Base-by-base conservation (phyloP, 2,888 invertebrate genomes). In the Drosophila limbata region DNA sequence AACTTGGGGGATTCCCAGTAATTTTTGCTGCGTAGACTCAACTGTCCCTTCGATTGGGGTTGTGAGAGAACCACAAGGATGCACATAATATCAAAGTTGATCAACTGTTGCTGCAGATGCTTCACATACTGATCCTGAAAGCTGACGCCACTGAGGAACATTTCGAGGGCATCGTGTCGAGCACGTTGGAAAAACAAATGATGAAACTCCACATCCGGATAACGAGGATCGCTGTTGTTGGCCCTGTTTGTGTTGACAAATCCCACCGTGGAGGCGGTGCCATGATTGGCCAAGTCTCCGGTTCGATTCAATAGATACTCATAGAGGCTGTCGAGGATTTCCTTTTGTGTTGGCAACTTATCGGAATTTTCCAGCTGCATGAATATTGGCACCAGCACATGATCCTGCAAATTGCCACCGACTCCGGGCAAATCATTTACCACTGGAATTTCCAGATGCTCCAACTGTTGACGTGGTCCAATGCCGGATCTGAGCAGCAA, bases 371-470 rank as follows among this genome's bases (percentile, higher is more conserved):
- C 94, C 75, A 94, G 91, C 21, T 89, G 77, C 13, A 91, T 44
- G 19, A 90, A 82, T 0, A 92, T 4, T 3, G 90, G 87, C 2
- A 95, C 93, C 0, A 95, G 94, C 21, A 96, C 94, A 90, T 97
- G 97, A 88, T 97, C 97, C 91, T 97, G 96, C 1, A 97, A 93
- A 88, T 97, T 96, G 76, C 95, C 93, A 0, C 96, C 96, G 0
- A 97, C 95, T 0, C 81, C 80, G 0, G 84, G 66, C 8, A 92
- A 47, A 11, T 91, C 68, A 1, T 74, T 60, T 0, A 88, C 28
- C 5, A 92, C 56, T 0, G 84, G 71, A 9, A 93, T 77, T 0
- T 79, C 39, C 4, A 90, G 33, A 0, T 82, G 31, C 50, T 75
- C 37, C 8, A 92, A 70, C 9, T 91, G 86, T 1, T 79, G 15